A percentile compares a stretch with the other conserved stretches of the same genome.
Evolutionary conservation across 2,888 invertebrate species (phyloP).

Genomic region (Gnatocerus cornutus): DNA sequence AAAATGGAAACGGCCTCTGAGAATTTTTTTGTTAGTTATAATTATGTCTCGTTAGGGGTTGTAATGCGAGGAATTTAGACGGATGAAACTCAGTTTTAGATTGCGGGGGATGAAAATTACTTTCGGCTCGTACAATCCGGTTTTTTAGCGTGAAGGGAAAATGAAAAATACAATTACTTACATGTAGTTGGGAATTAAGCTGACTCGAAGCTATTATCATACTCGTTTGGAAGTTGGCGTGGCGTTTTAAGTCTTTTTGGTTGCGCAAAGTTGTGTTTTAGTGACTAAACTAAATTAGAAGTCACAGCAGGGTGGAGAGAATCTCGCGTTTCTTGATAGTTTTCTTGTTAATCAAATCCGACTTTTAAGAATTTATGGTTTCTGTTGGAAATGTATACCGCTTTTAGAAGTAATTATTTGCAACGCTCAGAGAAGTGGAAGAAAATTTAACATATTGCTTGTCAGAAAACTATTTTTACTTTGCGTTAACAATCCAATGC

Average conservation of each 20-base stretch:
- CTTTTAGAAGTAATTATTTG: no score
- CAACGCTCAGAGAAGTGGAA: no score
- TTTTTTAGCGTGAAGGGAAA: constrained; percentile 9
- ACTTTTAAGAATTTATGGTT: not conserved
- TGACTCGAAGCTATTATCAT: constrained; percentile 10
- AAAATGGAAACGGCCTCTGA: not conserved
- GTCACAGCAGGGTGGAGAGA: no score
- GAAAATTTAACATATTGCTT: no score
- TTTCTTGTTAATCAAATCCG: constrained; percentile 3
- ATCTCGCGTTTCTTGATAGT: not conserved
- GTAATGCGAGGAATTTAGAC: constrained; percentile 1
- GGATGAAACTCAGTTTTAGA: constrained; percentile 3
- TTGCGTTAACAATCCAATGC: constrained; percentile 10
- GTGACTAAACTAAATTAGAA: not conserved
- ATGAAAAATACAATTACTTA: constrained; percentile 23
- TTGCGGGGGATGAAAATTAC: constrained; percentile 14
- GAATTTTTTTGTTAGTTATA: not conserved
- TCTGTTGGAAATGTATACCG: not conserved
- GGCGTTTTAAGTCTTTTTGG: constrained; percentile 13
- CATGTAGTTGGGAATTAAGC: constrained; percentile 15
- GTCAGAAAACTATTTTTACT: no score
- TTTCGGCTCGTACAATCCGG: constrained; percentile 13
- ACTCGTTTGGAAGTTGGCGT: constrained; percentile 17
- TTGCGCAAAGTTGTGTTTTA: constrained; percentile 11
- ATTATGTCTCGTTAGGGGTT: constrained; percentile 9